Base-by-base conservation (phyloP, 2,888 invertebrate species). In the Apoda limacodes region DNA sequence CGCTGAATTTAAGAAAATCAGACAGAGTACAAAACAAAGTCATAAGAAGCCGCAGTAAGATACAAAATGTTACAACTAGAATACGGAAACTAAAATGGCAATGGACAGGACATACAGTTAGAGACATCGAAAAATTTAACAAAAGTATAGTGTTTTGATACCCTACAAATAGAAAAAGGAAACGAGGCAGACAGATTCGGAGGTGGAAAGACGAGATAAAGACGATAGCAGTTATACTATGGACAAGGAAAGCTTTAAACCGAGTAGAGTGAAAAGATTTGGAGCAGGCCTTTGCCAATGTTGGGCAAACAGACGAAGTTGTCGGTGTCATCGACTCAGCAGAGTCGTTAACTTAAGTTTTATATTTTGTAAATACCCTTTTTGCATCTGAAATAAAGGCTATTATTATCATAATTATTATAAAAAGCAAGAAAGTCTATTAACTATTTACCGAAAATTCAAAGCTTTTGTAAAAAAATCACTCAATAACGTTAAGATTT, bases 201-300 rank as follows among this genome's bases (percentile, higher is more conserved):
- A 30, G 26, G n/a, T 26, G 26, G 27, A 30, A 35, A 9, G 30
- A 35, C 20, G 30, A 36, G 13, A 35, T 31, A 21, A 35, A 28
- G 9, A 17, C 9, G 4, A 17, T 22, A 25, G 28, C 35, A 13
- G 35, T 22, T 11, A 35, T 28, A 28, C 9, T 14, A 11, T 32
- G 32, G 35, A 35, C 31, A 5, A 32, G 28, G 13, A 28, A 19
- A 28, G 25, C 25, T 9, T 15, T 7, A 25, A 35, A 28, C 19
- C 22, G 25, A 20, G 1, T 9, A 25, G 28, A 34, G 26, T 34
- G 26, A 27, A 29, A 34, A 19, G 30, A 34, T 17, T 26, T 34
- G 26, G 30, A 27, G n/a, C n/a, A 34, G 34, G 19, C 26, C 17
- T 34, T 25, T 25, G 34, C n/a, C n/a, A n/a, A n/a, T n/a, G n/a